Base-by-base conservation (phyloP, 1,140 invertebrate genomes). In the Ladona fulva region DNA sequence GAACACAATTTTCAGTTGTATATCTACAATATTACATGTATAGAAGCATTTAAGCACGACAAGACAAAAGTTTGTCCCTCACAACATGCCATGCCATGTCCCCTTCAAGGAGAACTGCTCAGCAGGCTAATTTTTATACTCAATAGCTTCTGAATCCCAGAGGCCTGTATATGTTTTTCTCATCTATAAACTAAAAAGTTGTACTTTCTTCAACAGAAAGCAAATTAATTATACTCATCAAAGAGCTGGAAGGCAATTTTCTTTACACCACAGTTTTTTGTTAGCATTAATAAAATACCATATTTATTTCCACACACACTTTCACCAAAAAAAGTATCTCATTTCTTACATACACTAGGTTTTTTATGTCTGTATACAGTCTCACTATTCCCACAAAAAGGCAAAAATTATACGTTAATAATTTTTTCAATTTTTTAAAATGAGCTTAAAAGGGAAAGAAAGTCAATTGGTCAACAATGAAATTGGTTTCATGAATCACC, bases 11-110 rank as follows among this genome's bases (percentile, higher is more conserved):
- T 66, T 66, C 52, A 66, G 52, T 66, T 66, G 52, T 66, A 66
- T 66, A 66, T 66, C 52, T 66, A 66, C 52, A 66, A 66, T 66
- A 66, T 66, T 66, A 66, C 52, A 66, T 66, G 52, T 66, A 66
- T 66, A 66, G 52, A 66, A 66, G 52, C 52, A 66, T 66, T 66
- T 6, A 66, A 66, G 52, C 52, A 66, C 52, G 52, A 66, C 52
- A 66, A 66, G 52, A 66, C 52, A 66, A 19, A 66, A 66, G 52
- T 66, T 66, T 66, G 52, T 66, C 52, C 52, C 52, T 37, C 52
- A 66, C 52, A 66, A 66, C n/a, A 66, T 66, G 52, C 52, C n/a
- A 66, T 66, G 52, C 52, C 29, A 19, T 66, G n/a, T 66, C n/a
- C 52, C 52, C 52, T 66, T 66, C 14, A 66, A 19, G 52, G 12